Base-by-base conservation (phyloP, 2,797 vertebrate species). In the Lacerta viridis region DNA sequence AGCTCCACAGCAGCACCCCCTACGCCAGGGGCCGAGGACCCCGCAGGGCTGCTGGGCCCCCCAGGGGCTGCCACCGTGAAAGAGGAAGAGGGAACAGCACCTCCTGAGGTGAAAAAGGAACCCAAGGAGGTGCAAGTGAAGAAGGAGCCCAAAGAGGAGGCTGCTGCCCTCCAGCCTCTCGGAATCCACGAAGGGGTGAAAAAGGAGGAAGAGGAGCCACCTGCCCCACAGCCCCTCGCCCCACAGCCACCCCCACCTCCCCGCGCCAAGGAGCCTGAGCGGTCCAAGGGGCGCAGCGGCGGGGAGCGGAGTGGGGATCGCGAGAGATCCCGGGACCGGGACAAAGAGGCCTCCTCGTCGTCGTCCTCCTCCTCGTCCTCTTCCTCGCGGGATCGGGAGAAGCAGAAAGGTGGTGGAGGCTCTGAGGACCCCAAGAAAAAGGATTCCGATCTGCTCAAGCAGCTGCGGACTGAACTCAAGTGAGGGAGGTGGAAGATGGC, bases 361-460 rank as follows among this genome's bases (percentile, higher is more conserved):
- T 88, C 83, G 77, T 88, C 74, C 59, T 85, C 88, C 0, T 80
- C 91, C 4, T 94, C 94, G 1, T 84, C 91, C 18, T 93, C 95
- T 36, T 95, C 93, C 25, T 93, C 95, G 23, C 59, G 93, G 15
- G 96, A 96, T 29, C 90, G 94, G 43, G 96, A 96, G 80, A 95
- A 95, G 74, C 94, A 90, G 85, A 95, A 94, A 66, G 92, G 95
- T 33, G 95, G 98, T 66, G 97, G 97, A 90, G 97, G 98, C 89
- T 97, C 96, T 6, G 98, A 98, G 1, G 98, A 99, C 90, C 91
- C 97, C 90, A 99, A 99, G 96, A 98, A 98, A 92, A 99, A 99
- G 89, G 98, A 99, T 88, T 98, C 98, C 0, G 98, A 99, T 88
- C 97, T 98, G 0, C 96, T 99, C 78, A 99, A 98, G 96, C 97